Evolutionary conservation across 2,113 vertebrate species (phyloP), one percentile per base, ranked within the genome.

Genomic region (Cebus imitator): DNA sequence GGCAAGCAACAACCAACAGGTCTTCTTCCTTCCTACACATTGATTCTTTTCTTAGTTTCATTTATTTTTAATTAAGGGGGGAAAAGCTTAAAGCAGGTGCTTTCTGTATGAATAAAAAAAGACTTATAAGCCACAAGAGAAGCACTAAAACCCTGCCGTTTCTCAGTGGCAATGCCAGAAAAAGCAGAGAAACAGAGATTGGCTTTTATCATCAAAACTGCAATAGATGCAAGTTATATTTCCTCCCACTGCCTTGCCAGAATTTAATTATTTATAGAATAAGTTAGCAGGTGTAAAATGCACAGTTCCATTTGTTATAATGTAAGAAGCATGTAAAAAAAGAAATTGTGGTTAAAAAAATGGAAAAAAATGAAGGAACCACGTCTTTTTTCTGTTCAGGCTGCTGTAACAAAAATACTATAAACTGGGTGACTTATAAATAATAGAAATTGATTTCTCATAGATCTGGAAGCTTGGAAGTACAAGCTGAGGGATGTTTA

Each of bases 211-310:
- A 83, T 94, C n/a, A 81, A 88, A 91, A 94, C 96, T 23, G 23
- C n/a, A 61, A 58, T 75, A 23, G 23, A 93, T 94, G 37, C 50
- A 20, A 8, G 58, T 80, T 96, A 95, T 21, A 93, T 88, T 80
- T 75, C 32, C 14, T 93, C 30, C 8, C 57, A 11, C 20, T 96
- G 73, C 52, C 83, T 75, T 61, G 57, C 37, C 12, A 88, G 18
- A 23, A 55, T 84, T 97, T 92, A 97, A 97, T 97, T 90, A 95
- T 95, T 97, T 97, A 94, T 88, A 57, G 35, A 88, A 82, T 88
- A 85, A 92, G 90, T 32, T 43, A 30, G 58, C 35, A 93, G 27
- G 32, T 89, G 13, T 93, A 52, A 95, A 97, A 78, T 85, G 40
- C 13, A 93, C 14, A 40, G 12, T 84, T 93, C 17, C 12, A 61